Conservation (phyloP, 2,113 vertebrate genomes). For the Taurulus bubalis region DNA sequence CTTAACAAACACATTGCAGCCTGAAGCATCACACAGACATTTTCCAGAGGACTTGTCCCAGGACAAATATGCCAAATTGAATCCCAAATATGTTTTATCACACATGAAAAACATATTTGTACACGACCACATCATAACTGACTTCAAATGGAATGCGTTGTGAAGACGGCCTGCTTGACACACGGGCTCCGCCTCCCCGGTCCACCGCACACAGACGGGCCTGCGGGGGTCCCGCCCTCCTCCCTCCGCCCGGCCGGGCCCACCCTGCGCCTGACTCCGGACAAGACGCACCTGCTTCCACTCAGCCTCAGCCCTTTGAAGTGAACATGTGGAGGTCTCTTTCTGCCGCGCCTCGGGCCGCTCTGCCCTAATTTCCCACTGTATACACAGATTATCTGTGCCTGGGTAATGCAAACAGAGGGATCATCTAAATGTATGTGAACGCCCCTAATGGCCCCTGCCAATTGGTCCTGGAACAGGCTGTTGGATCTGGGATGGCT, state of each 20-base stretch:
- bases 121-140: slow-evolving; percentile 5
- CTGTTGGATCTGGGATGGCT: slow-evolving; percentile 52
- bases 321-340: slow-evolving; percentile 69
- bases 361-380: slow-evolving; percentile 71
- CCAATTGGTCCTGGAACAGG: slow-evolving; percentile 58
- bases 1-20: background rate
- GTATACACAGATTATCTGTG: slow-evolving; percentile 79
- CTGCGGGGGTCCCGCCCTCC: slow-evolving; percentile 48
- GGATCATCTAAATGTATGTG: slow-evolving; percentile 77
- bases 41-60: background rate
- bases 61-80: background rate
- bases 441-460: slow-evolving; percentile 70
- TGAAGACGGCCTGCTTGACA: background rate
- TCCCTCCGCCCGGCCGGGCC: slow-evolving; percentile 44
- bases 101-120: background rate
- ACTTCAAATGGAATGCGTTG: background rate
- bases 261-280: slow-evolving; percentile 60
- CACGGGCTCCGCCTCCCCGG: background rate
- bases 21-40: background rate
- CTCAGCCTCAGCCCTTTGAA: slow-evolving; percentile 76
- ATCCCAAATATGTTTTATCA: background rate
- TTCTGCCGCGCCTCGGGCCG: slow-evolving; percentile 49
- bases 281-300: slow-evolving; percentile 80
- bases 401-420: slow-evolving; percentile 77
- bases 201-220: slow-evolving; percentile 47